Evolutionary conservation across 53 echinoderm and acorn worm genomes (phyloP), one percentile per base, ranked within the genome.

Genomic region (Antedon mediterranea): DNA sequence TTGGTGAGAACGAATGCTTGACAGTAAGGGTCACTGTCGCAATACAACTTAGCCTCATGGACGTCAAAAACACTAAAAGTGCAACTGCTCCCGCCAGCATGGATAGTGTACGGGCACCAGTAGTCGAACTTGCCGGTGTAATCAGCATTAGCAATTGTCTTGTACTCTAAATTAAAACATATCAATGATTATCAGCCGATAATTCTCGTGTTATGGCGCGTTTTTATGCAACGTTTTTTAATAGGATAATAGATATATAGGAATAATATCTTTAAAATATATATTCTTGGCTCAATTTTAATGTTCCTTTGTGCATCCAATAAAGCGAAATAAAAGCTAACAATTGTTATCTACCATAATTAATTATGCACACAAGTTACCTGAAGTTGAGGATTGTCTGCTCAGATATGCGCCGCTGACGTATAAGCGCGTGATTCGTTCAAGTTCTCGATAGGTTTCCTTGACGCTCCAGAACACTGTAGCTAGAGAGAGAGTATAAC

Each of bases 1-100:
- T 86, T 71, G 28, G 92, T 89, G 79, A 93, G 75, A 11, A 94
- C 87, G 44, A 94, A 90, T 5, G 94, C 88, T 34, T 76, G 70
- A 34, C 94, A 94, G 34, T 91, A 82, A 8, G 80, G 73, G 76
- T 89, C 87, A 30, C 77, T 82, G 43, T 77, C 78, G 78, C 94
- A 94, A 3, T 90, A 41, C 32, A 85, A 42, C 43, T 83, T 81
- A 8, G 89, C 90, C 76, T 94, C 94, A 26, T 81, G 73, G 32
- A 87, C 90, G 44, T 90, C 86, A 43, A 86, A 78, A 28, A 86
- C 93, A 0, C 87, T 85, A 9, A 90, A 82, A 4, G 87, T 87
- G 33, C 94, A 94, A 42, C 81, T 85, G 14, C 85, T 84, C 15
- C 82, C 79, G 27, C 89, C 87, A 43, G 85, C 78, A 70, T 83